Evolutionary conservation across 2,113 vertebrate species (phyloP).

Genomic region (Ameiurus melas): DNA sequence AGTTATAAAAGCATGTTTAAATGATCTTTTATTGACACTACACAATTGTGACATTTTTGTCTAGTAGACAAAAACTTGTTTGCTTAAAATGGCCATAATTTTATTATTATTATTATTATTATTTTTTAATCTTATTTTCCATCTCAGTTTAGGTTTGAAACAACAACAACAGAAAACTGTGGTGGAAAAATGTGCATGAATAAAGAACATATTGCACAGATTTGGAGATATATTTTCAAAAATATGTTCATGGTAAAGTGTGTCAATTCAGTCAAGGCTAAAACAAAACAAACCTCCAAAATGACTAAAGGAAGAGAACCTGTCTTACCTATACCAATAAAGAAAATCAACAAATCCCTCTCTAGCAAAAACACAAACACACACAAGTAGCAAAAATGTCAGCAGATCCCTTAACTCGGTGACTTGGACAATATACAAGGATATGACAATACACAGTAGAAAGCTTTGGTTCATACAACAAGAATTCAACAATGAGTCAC

Average conservation of each 20-base stretch:
- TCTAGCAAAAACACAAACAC: neutral
- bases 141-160: neutral
- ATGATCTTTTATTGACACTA: neutral
- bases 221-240: slow-evolving; percentile 1
- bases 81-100: neutral
- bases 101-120: too few relatives aligned
- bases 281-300: neutral
- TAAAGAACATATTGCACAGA: neutral
- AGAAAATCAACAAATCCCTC: neutral
- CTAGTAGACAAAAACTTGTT: neutral
- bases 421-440: neutral
- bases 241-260: neutral
- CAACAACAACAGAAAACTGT: neutral
- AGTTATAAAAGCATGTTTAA: neutral
- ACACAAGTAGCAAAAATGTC: neutral
- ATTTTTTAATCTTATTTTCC: neutral
- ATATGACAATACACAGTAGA: neutral
- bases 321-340: neutral
- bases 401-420: neutral
- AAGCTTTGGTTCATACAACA: neutral
- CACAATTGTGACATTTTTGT: neutral
- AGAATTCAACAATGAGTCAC: neutral
- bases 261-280: neutral
- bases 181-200: neutral
- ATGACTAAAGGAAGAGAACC: neutral